Evolutionary conservation across 2,113 vertebrate species (phyloP).

Genomic region (Chloroceryle aenea): DNA sequence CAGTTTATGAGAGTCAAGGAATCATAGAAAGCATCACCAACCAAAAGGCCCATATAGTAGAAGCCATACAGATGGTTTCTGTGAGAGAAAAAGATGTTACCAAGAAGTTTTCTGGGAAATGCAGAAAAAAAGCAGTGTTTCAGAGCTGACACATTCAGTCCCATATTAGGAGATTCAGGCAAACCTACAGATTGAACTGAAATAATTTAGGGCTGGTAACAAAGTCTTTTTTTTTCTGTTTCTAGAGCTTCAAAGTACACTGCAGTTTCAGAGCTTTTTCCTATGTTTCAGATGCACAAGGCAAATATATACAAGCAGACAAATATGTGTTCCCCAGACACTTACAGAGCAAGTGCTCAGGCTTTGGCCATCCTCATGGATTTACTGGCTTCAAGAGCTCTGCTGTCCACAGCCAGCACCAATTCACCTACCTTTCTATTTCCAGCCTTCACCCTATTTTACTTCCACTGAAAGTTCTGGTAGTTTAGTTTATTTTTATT

Average conservation of each 20-base stretch:
- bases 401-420: not conserved
- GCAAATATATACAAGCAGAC: not conserved
- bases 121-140: not conserved
- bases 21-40: not conserved
- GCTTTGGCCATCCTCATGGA: not conserved
- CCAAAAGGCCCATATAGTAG: accelerated
- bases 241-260: accelerated
- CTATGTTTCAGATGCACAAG: not conserved
- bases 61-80: not conserved
- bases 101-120: not conserved
- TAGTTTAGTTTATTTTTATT: not conserved
- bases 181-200: not conserved
- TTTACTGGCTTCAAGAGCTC: not conserved
- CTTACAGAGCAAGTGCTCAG: not conserved
- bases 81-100: not conserved
- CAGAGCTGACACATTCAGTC: not conserved
- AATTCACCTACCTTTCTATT: not conserved
- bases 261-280: not conserved
- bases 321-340: not conserved
- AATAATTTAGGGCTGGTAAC: not conserved
- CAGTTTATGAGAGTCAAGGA: not conserved
- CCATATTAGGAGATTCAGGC: not conserved
- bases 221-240: not conserved
- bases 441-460: not conserved
- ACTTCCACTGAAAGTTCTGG: not conserved